Base-by-base conservation (phyloP, 2,888 invertebrate species). In the Drosophila subsilvestris region DNA sequence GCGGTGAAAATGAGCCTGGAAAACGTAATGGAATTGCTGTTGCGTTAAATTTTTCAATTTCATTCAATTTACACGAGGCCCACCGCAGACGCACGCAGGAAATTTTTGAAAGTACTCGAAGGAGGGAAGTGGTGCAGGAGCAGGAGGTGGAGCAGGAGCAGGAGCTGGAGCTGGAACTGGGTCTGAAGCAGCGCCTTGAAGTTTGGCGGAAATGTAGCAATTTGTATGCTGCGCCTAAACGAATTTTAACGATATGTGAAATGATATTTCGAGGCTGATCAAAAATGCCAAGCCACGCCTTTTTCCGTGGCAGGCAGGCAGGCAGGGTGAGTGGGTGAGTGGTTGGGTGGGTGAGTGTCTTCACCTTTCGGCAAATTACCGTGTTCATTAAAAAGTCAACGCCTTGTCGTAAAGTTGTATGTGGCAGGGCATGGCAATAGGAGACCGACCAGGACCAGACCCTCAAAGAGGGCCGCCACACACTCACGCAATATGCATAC, bases 191-290 rank as follows among this genome's bases (percentile, higher is more conserved):
- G 56, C 55, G 51, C 56, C 67, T 57, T 63, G 70, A 75, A 73
- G 72, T 76, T 88, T 76, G 73, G 70, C 79, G 86, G 75, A 88
- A 88, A 87, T 89, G 79, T 86, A 81, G 90, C 89, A 90, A 89
- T 89, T 90, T 90, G 88, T 89, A 89, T 90, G 83, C 89, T 77
- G 76, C 76, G 82, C 86, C 83, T 85, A 89, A 89, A 89, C 80
- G 90, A 88, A 85, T 89, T 90, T 86, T 86, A 89, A 89, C 88
- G 90, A 89, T 89, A 90, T 90, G 89, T 89, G 90, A 88, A 89
- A 89, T 88, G 78, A 89, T 86, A 81, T 84, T 27, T 88, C 83
- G 88, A 79, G 80, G 73, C 86, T 81, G 87, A 87, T 82, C 88
- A 82, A 81, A 87, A 85, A 75, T 85, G 79, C 71, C 73, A 73